phyloP scores from a whole-genome alignment of 2,888 invertebrate genomes.

The Dysmachus trigonus region DNA sequence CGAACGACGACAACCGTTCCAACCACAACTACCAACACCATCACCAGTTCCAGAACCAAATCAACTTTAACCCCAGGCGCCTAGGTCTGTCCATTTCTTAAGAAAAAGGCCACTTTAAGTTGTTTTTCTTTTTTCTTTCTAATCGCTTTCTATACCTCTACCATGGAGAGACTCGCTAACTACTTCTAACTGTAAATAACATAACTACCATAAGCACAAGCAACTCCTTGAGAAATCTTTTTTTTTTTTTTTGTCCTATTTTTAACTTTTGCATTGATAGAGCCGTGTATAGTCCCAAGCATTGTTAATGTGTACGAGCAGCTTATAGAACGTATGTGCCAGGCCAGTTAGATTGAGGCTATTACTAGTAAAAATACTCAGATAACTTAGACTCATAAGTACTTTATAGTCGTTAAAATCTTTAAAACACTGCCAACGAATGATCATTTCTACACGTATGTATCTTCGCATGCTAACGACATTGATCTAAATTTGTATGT shows the following conservation, averaged over 20 bases:
- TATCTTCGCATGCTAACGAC: not conserved
- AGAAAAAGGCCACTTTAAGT: slow-evolving; percentile 32
- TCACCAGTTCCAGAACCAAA: slow-evolving; percentile 26
- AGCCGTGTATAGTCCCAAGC: slow-evolving; percentile 1
- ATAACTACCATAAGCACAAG: slow-evolving; percentile 25
- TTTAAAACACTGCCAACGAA: not conserved
- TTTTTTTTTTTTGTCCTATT: not conserved
- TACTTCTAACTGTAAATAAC: slow-evolving; percentile 27
- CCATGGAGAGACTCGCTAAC: slow-evolving; percentile 30
- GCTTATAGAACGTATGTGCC: not conserved
- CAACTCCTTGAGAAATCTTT: not conserved
- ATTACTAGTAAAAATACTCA: not conserved
- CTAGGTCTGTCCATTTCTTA: slow-evolving; percentile 36
- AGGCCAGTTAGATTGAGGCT: not conserved
- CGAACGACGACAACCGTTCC: not conserved
- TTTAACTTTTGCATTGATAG: slow-evolving; percentile 26
- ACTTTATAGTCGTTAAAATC: not conserved
- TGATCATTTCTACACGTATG: not conserved
- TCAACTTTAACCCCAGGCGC: slow-evolving; percentile 36
- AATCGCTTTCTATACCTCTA: slow-evolving; percentile 20
- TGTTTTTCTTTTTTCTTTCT: slow-evolving; percentile 28
- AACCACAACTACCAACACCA: slow-evolving; percentile 36
- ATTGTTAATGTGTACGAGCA: not conserved
- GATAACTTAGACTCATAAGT: not conserved
- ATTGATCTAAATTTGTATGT: not conserved